These are phyloP conservation scores for Baccha elongata DNA, from an alignment of 2,888 invertebrate genomes.

Conservation along the genomic window DNA sequence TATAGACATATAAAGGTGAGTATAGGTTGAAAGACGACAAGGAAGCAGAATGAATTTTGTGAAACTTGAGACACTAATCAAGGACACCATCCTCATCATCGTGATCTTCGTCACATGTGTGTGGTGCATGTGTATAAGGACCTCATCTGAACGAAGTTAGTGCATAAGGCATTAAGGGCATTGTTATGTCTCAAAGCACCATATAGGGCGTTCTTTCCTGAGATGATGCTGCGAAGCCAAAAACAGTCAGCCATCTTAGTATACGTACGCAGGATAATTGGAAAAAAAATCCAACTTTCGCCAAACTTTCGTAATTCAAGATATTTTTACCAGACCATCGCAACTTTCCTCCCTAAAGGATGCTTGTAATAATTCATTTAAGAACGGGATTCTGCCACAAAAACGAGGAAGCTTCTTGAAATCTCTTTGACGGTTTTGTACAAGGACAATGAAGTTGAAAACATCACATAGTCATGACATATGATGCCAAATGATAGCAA, in stretches of 20 bases:
- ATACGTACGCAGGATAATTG: constrained; percentile 60
- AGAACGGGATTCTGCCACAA: constrained; percentile 24
- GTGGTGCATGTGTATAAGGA: background rate
- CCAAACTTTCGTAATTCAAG: constrained; percentile 70
- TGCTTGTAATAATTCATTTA: constrained; percentile 59
- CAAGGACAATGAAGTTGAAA: constrained; percentile 24
- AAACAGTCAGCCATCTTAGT: constrained; percentile 1
- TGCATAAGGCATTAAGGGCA: constrained; percentile 26
- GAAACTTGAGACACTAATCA: constrained; percentile 73
- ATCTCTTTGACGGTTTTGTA: constrained; percentile 32
- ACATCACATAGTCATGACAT: constrained; percentile 49
- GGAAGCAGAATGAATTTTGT: constrained; percentile 58
- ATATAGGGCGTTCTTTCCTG: constrained; percentile 16
- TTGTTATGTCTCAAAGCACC: constrained; percentile 22
- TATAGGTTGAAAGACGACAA: constrained; percentile 3
- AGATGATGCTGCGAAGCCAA: constrained; percentile 3
- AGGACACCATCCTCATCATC: constrained; percentile 38
- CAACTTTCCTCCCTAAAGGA: background rate
- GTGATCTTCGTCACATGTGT: background rate
- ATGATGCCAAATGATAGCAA: constrained; percentile 50
- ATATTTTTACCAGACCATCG: constrained; percentile 32
- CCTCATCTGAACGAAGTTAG: constrained; percentile 33
- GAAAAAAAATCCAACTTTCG: constrained; percentile 62
- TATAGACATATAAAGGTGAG: constrained; percentile 8
- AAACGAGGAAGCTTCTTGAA: background rate